These are phyloP conservation scores for Danaus melanippus DNA, from an alignment of 1,140 invertebrate species.

Conservation along the genomic window DNA sequence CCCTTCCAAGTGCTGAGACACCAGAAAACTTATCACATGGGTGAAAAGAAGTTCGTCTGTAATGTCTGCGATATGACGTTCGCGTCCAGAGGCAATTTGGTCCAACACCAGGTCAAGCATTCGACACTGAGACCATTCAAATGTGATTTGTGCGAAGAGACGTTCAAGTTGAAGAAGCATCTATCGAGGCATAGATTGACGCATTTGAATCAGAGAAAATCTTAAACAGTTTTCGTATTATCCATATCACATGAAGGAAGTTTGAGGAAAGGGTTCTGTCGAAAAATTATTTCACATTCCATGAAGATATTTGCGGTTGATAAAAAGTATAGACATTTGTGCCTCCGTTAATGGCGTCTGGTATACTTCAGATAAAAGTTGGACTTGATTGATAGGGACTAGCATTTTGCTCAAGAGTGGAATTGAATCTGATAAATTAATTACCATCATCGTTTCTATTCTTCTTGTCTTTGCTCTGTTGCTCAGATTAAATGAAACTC, in stretches of 20 bases:
- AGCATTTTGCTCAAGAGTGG: no score
- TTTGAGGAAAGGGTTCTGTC: not conserved
- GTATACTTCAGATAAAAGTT: no score
- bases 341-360: no score
- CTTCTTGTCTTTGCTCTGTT: no score
- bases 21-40: conserved; percentile 38
- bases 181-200: conserved; percentile 17
- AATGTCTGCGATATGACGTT: conserved; percentile 50
- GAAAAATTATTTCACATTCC: not conserved
- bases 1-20: no score
- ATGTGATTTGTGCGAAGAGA: conserved; percentile 41
- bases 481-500: no score
- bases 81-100: conserved; percentile 46
- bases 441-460: no score
- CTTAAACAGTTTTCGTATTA: conserved; percentile 5
- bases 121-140: conserved; percentile 57
- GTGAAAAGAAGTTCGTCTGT: conserved; percentile 47
- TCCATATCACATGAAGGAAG: not conserved
- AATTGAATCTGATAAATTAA: no score
- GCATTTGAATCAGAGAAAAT: conserved; percentile 11
- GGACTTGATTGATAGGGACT: no score
- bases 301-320: no score
- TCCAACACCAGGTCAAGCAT: conserved; percentile 70
- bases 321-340: no score
- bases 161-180: conserved; percentile 29